phyloP scores from a whole-genome alignment of 2,113 vertebrate species.

The Petrocephalus zakoni region DNA sequence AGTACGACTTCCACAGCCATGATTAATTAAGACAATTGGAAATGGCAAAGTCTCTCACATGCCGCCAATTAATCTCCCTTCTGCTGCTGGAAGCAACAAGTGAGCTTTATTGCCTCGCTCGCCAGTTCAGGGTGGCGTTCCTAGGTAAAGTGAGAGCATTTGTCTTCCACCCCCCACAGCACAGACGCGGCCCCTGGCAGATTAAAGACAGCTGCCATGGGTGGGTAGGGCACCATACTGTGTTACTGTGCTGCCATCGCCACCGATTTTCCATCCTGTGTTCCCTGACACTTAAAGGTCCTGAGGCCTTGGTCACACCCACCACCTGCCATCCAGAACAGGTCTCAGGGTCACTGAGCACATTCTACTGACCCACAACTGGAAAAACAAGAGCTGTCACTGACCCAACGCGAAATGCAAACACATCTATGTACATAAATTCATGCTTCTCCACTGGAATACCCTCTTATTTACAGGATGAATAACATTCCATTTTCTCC shows the following conservation, averaged over 20 bases:
- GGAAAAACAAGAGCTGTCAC: background rate
- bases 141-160: background rate
- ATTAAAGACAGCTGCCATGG: background rate
- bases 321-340: background rate
- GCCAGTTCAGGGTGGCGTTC: background rate
- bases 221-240: background rate
- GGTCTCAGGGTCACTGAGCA: background rate
- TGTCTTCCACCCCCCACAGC: background rate
- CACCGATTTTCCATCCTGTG: background rate
- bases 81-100: constrained; percentile 30
- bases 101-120: background rate
- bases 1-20: constrained; percentile 31
- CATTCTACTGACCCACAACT: background rate
- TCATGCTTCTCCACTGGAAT: background rate
- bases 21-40: constrained; percentile 39
- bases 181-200: too few species aligned
- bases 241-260: background rate
- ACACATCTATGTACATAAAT: background rate
- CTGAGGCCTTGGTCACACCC: background rate
- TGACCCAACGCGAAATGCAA: background rate
- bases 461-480: background rate
- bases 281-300: background rate
- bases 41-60: constrained; percentile 35
- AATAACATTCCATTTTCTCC: background rate
- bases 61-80: constrained; percentile 37